Percentiles rank a stretch among this genome's conserved stretches.
These are phyloP conservation scores for Ranitomeya variabilis DNA, from an alignment of 2,113 vertebrate species.

Conservation along the genomic window DNA sequence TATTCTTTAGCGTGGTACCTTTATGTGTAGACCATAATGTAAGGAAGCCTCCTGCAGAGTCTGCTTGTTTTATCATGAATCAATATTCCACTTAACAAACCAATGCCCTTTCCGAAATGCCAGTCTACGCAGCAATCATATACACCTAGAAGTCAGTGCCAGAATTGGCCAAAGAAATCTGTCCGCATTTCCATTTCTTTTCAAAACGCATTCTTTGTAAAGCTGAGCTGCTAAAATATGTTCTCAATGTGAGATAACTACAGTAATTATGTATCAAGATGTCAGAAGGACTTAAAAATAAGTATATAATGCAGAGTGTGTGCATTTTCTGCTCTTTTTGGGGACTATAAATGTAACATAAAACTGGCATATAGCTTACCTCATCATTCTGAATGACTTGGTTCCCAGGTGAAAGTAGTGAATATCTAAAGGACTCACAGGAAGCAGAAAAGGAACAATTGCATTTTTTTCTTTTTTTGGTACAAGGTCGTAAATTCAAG, in stretches of 20 bases:
- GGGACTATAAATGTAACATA: neutral
- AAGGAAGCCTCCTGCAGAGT: constrained; percentile 26
- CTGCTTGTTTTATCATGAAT: constrained; percentile 48
- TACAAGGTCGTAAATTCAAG: too few species aligned
- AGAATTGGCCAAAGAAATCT: constrained; percentile 1
- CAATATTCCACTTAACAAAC: constrained; percentile 54
- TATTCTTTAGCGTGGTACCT: constrained; percentile 5
- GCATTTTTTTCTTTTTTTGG: too few species aligned
- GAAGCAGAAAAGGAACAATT: too few species aligned
- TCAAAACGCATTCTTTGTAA: neutral
- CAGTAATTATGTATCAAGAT: neutral
- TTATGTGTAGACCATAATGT: constrained; percentile 12
- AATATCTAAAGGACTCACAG: too few species aligned
- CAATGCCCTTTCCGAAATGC: constrained; percentile 45
- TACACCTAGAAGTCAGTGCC: constrained; percentile 31
- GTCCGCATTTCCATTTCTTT: constrained; percentile 30
- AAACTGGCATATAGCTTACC: neutral
- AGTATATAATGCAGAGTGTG: neutral
- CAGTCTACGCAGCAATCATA: constrained; percentile 43
- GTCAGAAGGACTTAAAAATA: neutral
- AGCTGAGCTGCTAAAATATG: neutral
- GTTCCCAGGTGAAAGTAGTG: neutral
- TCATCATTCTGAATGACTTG: neutral
- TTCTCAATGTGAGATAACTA: neutral
- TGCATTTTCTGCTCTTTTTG: neutral